Evolutionary conservation across 2,888 invertebrate genomes (phyloP), one percentile per base, ranked within the genome.

Genomic region (Apodemia hepburni): DNA sequence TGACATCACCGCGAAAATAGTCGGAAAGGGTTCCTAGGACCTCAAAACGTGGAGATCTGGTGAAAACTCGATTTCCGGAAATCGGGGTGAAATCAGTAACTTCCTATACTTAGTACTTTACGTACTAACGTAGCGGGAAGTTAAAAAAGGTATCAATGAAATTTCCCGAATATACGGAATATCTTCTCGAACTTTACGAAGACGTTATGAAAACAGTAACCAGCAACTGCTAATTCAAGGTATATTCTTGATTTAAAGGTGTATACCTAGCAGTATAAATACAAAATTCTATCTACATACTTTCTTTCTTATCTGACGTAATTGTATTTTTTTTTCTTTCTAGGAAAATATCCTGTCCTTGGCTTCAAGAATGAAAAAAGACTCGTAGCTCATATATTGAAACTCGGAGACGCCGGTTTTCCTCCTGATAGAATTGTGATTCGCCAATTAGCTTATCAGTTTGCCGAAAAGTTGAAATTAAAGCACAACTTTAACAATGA

Each of bases 401-500:
- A 71, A 58, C 68, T 67, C 33, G 67, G 61, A 64, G 66, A 68
- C 29, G 65, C 67, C 12, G 68, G 67, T 22, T 66, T 65, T 67
- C 64, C 66, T 61, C 66, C 66, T 61, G 66, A 68, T 8, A 60
- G 71, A 66, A 64, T 45, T 42, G 57, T 29, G 22, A 65, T 74
- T 59, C 65, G 73, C 49, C 47, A 64, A 62, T 63, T 73, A 63
- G 72, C 72, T 45, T 74, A 68, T 63, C 64, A 71, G 29, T 73
- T 75, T 66, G 73, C 73, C 61, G 66, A 71, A 61, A 70, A 69
- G 18, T 29, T 68, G 22, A 59, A 59, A 45, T 64, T 73, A 17
- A 69, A 71, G 45, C 69, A 74, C 61, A 69, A 62, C 58, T 75
- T 73, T 69, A 71, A 74, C 58, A 66, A 68, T 62, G 68, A 69